phyloP scores from a whole-genome alignment of 2,797 vertebrate genomes.

The Phrynocephalus vlangalii region DNA sequence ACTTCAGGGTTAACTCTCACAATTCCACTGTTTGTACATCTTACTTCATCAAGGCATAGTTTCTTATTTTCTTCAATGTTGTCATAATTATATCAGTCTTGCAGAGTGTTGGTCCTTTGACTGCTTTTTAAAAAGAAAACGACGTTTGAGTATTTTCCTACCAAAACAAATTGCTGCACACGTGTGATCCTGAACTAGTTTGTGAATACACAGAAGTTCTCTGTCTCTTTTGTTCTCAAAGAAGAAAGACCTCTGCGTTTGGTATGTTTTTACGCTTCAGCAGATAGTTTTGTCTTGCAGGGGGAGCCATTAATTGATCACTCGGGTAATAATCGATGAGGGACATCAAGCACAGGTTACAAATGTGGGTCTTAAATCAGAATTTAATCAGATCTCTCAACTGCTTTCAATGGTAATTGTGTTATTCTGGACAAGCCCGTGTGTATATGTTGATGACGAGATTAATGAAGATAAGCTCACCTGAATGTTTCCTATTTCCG shows the following conservation, averaged over 20 bases:
- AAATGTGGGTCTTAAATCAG: neutral
- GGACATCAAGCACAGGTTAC: neutral
- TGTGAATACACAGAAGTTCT: conserved; percentile 47
- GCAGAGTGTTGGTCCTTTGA: neutral
- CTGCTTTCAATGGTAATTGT: conserved; percentile 3
- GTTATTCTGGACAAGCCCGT: neutral
- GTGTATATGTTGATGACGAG: neutral
- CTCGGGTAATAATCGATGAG: neutral
- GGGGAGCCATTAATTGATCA: neutral
- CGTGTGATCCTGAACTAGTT: neutral
- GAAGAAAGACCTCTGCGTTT: neutral
- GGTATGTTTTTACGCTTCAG: neutral
- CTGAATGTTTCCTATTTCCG: neutral
- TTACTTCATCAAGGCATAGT: neutral
- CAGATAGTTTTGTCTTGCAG: neutral
- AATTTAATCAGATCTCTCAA: neutral
- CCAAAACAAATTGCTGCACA: neutral
- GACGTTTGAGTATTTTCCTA: neutral
- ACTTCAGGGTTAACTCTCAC: neutral
- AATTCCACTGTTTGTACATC: neutral
- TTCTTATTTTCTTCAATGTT: neutral
- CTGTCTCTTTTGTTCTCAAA: conserved; percentile 41
- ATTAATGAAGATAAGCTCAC: conserved; percentile 1
- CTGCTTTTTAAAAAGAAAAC: conserved; percentile 38
- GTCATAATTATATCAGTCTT: neutral